Percentiles rank a stretch among this genome's conserved stretches.
Conservation (phyloP, 2,797 vertebrate genomes). For the Peromyscus eremicus region DNA sequence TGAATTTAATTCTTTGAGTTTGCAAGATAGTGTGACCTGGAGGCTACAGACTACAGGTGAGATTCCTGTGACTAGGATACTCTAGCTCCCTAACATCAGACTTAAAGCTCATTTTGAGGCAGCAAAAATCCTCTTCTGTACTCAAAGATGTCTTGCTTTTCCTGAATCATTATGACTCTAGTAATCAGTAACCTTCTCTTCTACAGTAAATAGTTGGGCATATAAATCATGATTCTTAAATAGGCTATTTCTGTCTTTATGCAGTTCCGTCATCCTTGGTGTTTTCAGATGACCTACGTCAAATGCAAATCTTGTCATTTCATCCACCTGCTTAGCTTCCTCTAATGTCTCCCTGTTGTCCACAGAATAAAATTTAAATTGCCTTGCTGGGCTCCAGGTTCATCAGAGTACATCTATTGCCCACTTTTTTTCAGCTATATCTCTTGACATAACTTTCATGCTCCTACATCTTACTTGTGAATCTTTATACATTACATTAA, state of each 20-base stretch:
- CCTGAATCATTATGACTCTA: not conserved
- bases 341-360: conserved; percentile 43
- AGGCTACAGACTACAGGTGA: not conserved
- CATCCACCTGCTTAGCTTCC: conserved; percentile 49
- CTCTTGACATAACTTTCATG: not conserved
- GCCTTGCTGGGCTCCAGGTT: conserved; percentile 5
- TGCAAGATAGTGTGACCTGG: not conserved
- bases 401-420: not conserved
- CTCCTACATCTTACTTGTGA: not conserved
- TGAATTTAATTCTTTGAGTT: not conserved
- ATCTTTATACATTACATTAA: not conserved
- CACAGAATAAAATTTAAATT: conserved; percentile 60
- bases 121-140: not conserved
- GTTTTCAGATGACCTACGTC: conserved; percentile 65
- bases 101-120: not conserved
- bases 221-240: not conserved
- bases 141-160: not conserved
- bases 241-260: not conserved
- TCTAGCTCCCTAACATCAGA: too few relatives aligned
- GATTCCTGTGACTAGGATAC: not conserved
- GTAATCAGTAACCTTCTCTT: not conserved
- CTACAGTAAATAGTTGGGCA: not conserved
- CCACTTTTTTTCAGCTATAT: not conserved
- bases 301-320: conserved; percentile 70
- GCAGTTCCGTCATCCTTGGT: not conserved